These are phyloP conservation scores for Novumbra hubbsi DNA, from an alignment of 2,797 vertebrate genomes.

Conservation along the genomic window DNA sequence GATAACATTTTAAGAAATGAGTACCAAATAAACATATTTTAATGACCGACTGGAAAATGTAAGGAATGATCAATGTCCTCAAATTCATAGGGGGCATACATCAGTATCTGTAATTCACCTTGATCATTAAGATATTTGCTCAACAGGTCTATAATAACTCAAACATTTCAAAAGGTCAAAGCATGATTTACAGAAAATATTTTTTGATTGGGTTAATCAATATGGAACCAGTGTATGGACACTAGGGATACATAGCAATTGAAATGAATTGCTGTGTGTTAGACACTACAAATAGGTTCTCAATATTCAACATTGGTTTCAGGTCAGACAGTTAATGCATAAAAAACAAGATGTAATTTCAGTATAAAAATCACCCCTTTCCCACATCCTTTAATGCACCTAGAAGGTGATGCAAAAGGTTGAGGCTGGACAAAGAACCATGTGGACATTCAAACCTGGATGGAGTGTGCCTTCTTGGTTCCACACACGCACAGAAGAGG, in stretches of 20 bases:
- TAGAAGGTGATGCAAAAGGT: conserved; percentile 20
- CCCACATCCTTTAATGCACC: conserved; percentile 29
- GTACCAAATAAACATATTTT: not conserved
- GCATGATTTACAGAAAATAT: conserved; percentile 17
- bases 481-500: not conserved
- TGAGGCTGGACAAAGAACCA: conserved; percentile 26
- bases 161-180: conserved; percentile 13
- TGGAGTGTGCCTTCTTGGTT: conserved; percentile 21
- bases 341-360: conserved; percentile 46
- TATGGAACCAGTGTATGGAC: conserved; percentile 25
- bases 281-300: conserved; percentile 30
- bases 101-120: conserved; percentile 25
- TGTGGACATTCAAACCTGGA: conserved; percentile 22
- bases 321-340: conserved; percentile 36
- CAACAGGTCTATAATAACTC: conserved; percentile 16
- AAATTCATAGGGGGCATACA: conserved; percentile 27
- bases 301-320: conserved; percentile 31
- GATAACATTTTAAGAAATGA: not conserved
- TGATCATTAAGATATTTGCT: conserved; percentile 23
- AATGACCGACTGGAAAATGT: conserved; percentile 6
- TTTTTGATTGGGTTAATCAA: conserved; percentile 10
- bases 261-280: conserved; percentile 25
- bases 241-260: conserved; percentile 5
- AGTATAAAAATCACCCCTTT: conserved; percentile 46
- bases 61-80: conserved; percentile 29